Evolutionary conservation across 2,888 invertebrate genomes (phyloP).

Genomic region (Hoplodrina blanda): DNA sequence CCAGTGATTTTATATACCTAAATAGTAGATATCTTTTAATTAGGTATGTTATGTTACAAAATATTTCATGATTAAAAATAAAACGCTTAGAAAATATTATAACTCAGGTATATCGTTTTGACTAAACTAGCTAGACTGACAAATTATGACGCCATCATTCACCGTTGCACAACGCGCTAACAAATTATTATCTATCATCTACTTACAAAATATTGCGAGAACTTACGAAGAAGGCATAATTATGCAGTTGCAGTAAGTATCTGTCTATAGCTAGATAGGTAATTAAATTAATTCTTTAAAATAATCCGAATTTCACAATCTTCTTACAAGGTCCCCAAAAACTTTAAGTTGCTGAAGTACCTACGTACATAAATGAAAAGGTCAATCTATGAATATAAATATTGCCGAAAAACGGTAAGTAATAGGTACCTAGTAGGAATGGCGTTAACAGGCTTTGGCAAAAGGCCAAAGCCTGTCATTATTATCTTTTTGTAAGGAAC

Average conservation of each 20-base stretch:
- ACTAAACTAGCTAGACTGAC: slow-evolving; percentile 53
- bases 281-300: background rate
- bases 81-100: too few species aligned
- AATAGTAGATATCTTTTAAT: too few species aligned
- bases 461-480: too few species aligned
- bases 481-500: slow-evolving; percentile 9
- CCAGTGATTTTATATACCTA: too few species aligned
- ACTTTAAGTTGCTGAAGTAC: background rate
- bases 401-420: background rate
- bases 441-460: too few species aligned
- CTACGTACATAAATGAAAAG: too few species aligned
- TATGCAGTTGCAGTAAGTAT: background rate
- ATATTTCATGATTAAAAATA: too few species aligned
- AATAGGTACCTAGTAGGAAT: too few species aligned
- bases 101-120: slow-evolving; percentile 21
- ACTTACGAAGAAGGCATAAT: slow-evolving; percentile 41
- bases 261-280: background rate
- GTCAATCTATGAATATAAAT: background rate
- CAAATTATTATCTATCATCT: slow-evolving; percentile 54
- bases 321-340: slow-evolving; percentile 6
- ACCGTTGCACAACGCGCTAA: slow-evolving; percentile 66
- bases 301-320: background rate
- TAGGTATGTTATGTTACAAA: too few species aligned
- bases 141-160: slow-evolving; percentile 63
- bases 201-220: slow-evolving; percentile 67